Evolutionary conservation across 2,113 vertebrate genomes (phyloP).

Genomic region (Nanger granti): DNA sequence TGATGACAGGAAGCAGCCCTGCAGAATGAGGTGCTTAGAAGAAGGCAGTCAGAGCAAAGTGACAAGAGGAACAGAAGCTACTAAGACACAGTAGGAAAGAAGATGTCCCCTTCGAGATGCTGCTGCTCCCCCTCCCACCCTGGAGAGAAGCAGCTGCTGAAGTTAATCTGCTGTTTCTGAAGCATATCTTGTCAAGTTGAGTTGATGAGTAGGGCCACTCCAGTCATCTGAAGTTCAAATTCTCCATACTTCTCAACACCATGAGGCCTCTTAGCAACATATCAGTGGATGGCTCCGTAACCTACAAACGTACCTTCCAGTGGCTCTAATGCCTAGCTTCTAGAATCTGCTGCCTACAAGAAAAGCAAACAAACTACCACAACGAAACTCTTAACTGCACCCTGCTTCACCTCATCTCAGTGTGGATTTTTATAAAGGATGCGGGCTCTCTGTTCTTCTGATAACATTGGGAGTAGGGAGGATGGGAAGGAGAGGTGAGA

Average conservation of each 20-base stretch:
- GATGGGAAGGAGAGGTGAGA: neutral
- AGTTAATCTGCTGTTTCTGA: neutral
- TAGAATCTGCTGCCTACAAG: neutral
- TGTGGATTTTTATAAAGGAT: neutral
- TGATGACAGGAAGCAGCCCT: neutral
- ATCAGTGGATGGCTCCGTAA: neutral
- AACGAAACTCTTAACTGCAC: neutral
- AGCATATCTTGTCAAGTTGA: neutral
- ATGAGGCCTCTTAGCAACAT: neutral
- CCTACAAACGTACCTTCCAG: too few species aligned
- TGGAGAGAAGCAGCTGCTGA: neutral
- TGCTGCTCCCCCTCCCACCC: neutral
- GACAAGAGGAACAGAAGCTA: neutral
- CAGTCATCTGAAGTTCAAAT: neutral
- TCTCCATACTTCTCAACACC: neutral
- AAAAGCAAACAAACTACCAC: neutral
- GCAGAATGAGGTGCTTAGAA: neutral
- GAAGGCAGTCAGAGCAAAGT: neutral
- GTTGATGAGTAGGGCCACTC: neutral
- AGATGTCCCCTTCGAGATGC: fast-evolving
- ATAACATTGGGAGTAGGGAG: fast-evolving
- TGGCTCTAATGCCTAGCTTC: neutral
- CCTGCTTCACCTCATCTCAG: neutral
- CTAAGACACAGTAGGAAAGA: neutral
- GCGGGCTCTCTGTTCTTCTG: neutral